Evolutionary conservation across 2,888 invertebrate genomes (phyloP), one percentile per base, ranked within the genome.

Genomic region (Branchinecta sandiegonensis): DNA sequence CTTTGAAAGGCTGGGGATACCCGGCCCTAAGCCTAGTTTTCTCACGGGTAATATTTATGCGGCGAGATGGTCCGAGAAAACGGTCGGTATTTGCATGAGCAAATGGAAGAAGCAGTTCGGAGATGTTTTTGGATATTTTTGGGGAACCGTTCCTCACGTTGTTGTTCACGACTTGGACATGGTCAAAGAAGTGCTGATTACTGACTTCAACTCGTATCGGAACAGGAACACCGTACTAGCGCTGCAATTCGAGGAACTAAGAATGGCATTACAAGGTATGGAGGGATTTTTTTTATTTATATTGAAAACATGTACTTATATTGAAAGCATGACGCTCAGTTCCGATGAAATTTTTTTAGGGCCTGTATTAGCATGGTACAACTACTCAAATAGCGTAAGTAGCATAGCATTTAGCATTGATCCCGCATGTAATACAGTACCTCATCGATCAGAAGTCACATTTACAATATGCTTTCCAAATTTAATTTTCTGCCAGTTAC

Each of bases 161-260:
- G 74, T 75, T 10, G 71, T 75, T 11, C 50, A 70, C 10, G 73
- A 75, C 48, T 63, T 71, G 65, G 74, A 76, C 46, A 63, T 74
- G 17, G 69, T 75, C 12, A 76, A 75, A 66, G 73, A 75, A 46
- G 71, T 77, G 14, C 72, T 77, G 50, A 73, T 77, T 6, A 75
- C 73, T 67, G 74, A 75, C 47, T 75, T 75, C 13, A 71, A 74
- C 14, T 72, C 72, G 46, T 77, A 76, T 68, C 71, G 72, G 23
- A 75, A 75, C 67, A n/a, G 63, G 23, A 56, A 56, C 11, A 56
- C 8, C 63, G 14, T 17, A 56, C 23, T 17, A 23, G 17, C 23
- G n/a, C 10, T 65, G 14, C 65, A 37, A 37, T 37, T 65, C 37
- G 14, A 13, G 12, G 63, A 56, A 3, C 23, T 56, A 17, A 23